Evolutionary conservation across 2,113 vertebrate genomes (phyloP).

Genomic region (Nipponia nippon): DNA sequence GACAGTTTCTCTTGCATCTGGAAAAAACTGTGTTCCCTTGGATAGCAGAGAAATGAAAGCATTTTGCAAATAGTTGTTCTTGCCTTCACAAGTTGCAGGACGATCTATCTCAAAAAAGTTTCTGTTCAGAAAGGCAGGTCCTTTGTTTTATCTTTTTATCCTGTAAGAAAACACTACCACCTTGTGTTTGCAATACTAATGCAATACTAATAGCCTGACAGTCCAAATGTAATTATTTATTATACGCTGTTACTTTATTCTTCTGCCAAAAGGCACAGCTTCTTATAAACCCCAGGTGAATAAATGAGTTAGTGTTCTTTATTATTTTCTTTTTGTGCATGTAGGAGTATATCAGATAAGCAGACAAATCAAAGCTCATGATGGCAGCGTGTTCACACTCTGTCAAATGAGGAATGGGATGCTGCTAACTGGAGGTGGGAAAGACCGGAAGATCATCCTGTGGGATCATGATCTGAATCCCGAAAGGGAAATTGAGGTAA

Average conservation of each 20-base stretch:
- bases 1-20: not conserved
- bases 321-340: not conserved
- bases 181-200: constrained; percentile 39
- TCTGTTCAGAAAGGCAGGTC: not conserved
- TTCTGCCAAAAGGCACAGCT: not conserved
- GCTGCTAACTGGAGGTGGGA: constrained; percentile 92
- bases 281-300: not conserved
- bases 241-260: not conserved
- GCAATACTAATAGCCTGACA: not conserved
- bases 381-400: constrained; percentile 95
- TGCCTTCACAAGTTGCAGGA: not conserved
- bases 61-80: not conserved
- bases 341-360: constrained; percentile 90
- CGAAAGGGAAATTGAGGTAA: constrained; percentile 94
- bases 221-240: not conserved
- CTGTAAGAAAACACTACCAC: constrained; percentile 56
- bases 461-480: constrained; percentile 93
- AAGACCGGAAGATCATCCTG: constrained; percentile 90
- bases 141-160: constrained; percentile 21
- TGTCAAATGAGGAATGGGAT: constrained; percentile 93
- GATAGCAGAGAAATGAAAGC: not conserved
- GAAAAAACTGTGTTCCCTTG: not conserved
- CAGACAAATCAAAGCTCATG: constrained; percentile 92
- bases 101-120: not conserved
- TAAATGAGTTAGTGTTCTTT: not conserved